These are phyloP conservation scores for Luffia ferchaultella DNA, from an alignment of 2,888 invertebrate species.

Conservation along the genomic window DNA sequence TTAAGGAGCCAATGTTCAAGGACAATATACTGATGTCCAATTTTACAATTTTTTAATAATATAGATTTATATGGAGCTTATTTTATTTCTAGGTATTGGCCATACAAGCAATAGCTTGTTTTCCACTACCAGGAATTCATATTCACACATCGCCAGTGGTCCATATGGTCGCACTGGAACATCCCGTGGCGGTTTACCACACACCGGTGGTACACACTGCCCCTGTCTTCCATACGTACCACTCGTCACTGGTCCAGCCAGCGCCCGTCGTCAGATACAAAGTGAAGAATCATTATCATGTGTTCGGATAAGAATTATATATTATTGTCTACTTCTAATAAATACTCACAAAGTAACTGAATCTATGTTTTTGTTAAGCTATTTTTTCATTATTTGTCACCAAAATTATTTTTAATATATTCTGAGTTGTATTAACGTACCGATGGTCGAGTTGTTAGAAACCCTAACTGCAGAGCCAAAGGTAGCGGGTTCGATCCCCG, in stretches of 20 bases:
- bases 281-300: constrained; percentile 28
- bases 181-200: not conserved
- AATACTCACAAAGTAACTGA: no score
- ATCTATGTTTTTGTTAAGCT: no score
- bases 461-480: no score
- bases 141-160: constrained; percentile 22
- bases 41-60: no score
- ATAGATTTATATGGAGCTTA: not conserved
- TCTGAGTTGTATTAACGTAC: no score
- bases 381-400: no score
- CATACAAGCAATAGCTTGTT: constrained; percentile 9
- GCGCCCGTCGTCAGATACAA: constrained; percentile 25
- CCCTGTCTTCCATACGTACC: constrained; percentile 2
- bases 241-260: constrained; percentile 14
- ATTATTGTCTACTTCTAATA: no score
- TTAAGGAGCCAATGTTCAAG: no score
- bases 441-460: no score
- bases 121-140: constrained; percentile 22
- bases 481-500: no score
- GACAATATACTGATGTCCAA: no score
- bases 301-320: constrained; percentile 28
- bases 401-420: no score
- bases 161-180: constrained; percentile 13
- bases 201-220: constrained; percentile 2
- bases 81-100: constrained; percentile 17